Evolutionary conservation across 2,797 vertebrate species (phyloP).

Genomic region (Acomys russatus): DNA sequence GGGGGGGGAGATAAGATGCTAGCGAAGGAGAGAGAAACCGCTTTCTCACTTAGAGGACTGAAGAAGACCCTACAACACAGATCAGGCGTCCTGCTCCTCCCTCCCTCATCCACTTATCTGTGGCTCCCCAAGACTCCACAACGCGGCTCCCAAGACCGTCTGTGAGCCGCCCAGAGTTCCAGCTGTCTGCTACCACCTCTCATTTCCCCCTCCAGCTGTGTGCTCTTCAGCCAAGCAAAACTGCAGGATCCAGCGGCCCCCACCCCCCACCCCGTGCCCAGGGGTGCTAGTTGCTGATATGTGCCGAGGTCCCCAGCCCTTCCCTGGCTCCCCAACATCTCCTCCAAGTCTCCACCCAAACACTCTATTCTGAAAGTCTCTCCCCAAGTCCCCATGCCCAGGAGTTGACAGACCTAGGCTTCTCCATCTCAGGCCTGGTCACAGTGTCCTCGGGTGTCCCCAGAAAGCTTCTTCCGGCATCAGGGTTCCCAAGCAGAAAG

Average conservation of each 20-base stretch:
- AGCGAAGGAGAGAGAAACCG: not conserved
- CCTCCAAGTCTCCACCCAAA: not conserved
- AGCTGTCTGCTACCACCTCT: too few species aligned
- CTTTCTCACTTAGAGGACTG: not conserved
- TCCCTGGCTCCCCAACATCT: not conserved
- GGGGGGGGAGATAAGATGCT: not conserved
- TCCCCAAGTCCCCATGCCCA: not conserved
- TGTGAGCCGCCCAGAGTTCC: not conserved
- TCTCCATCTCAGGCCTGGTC: not conserved
- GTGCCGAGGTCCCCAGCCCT: not conserved
- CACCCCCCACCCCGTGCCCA: too few species aligned
- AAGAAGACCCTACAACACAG: not conserved
- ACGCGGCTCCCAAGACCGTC: not conserved
- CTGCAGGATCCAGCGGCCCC: not conserved
- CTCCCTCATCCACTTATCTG: too few species aligned
- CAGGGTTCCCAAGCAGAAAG: not conserved
- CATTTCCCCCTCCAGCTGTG: not conserved
- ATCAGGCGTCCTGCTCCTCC: rapidly evolving
- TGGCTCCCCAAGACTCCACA: not conserved
- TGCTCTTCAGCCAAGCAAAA: not conserved
- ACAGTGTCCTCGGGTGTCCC: not conserved
- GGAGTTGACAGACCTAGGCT: not conserved
- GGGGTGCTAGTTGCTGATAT: not conserved
- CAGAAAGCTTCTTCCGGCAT: not conserved
- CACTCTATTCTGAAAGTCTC: not conserved